Percentiles rank a stretch among this genome's conserved stretches.
Evolutionary conservation across 2,113 vertebrate species (phyloP).

Genomic region (Salvator merianae): DNA sequence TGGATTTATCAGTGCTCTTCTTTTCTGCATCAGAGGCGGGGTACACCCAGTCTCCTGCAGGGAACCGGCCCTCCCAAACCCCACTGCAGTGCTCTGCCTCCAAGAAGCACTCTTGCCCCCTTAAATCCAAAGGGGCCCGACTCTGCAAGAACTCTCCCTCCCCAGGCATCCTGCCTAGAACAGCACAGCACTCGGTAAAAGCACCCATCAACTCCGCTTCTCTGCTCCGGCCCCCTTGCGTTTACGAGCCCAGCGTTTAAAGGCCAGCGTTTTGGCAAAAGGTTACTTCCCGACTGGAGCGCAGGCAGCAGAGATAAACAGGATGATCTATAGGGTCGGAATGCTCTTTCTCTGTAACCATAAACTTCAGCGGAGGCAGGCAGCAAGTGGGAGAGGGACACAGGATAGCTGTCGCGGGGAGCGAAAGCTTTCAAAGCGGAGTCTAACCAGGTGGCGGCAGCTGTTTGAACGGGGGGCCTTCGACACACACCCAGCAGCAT

Average conservation of each 20-base stretch:
- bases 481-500: not conserved
- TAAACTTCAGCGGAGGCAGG: not conserved
- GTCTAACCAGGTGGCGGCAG: conserved; percentile 50
- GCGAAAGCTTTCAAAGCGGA: not conserved
- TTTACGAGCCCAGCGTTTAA: not conserved
- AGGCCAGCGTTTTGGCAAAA: conserved; percentile 28
- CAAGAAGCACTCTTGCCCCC: too few species aligned
- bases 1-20: too few species aligned
- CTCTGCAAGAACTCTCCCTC: not conserved
- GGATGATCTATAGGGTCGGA: conserved; percentile 48
- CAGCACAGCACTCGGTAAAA: too few species aligned
- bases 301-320: conserved; percentile 36
- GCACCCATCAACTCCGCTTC: too few species aligned
- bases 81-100: too few species aligned
- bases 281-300: conserved; percentile 42
- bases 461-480: conserved; percentile 52
- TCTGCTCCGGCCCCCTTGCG: too few species aligned
- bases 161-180: too few species aligned
- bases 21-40: too few species aligned
- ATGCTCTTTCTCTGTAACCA: conserved; percentile 24
- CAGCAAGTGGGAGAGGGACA: conserved; percentile 11
- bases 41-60: too few species aligned
- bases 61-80: too few species aligned
- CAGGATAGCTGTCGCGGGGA: not conserved
- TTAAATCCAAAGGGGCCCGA: too few species aligned